phyloP scores from a whole-genome alignment of 2,888 invertebrate species.

The Microctonus hyperodae region DNA sequence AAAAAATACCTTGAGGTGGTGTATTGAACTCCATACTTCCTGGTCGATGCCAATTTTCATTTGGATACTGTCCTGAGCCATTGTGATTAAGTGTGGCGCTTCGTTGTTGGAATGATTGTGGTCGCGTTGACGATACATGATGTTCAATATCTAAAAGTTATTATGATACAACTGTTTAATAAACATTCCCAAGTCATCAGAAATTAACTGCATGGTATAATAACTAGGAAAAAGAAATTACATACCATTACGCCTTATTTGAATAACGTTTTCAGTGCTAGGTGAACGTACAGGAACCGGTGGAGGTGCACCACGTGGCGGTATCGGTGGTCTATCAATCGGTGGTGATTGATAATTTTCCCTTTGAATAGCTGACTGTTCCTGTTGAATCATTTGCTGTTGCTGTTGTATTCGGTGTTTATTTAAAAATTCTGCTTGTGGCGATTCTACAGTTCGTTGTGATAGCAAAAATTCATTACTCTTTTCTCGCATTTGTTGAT shows the following conservation, averaged over 20 bases:
- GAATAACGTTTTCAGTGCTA: slow-evolving; percentile 58
- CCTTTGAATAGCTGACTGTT: slow-evolving; percentile 46
- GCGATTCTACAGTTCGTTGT: slow-evolving; percentile 21
- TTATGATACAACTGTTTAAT: slow-evolving; percentile 19
- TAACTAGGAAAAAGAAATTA: slow-evolving; percentile 11
- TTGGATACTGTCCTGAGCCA: slow-evolving; percentile 57
- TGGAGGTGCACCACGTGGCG: slow-evolving; percentile 69
- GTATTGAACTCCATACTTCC: slow-evolving; percentile 51
- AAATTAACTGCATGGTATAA: neutral
- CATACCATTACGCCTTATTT: slow-evolving; percentile 55
- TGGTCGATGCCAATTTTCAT: slow-evolving; percentile 56
- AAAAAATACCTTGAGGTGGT: slow-evolving; percentile 53
- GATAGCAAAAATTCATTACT: slow-evolving; percentile 45
- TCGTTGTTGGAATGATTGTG: slow-evolving; percentile 55
- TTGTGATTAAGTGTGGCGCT: slow-evolving; percentile 56
- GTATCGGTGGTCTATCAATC: slow-evolving; percentile 67
- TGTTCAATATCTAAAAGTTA: slow-evolving; percentile 50
- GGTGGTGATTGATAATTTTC: slow-evolving; percentile 48
- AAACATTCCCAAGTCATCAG: neutral
- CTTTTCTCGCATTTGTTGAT: slow-evolving; percentile 58
- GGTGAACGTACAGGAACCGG: slow-evolving; percentile 65
- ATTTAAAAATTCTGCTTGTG: slow-evolving; percentile 67
- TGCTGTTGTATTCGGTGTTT: slow-evolving; percentile 60
- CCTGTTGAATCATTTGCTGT: slow-evolving; percentile 54
- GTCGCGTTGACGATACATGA: slow-evolving; percentile 50